Percentiles rank a stretch among this genome's conserved stretches.
Evolutionary conservation across 2,797 vertebrate species (phyloP).

Genomic region (Hafferia zeledoni): DNA sequence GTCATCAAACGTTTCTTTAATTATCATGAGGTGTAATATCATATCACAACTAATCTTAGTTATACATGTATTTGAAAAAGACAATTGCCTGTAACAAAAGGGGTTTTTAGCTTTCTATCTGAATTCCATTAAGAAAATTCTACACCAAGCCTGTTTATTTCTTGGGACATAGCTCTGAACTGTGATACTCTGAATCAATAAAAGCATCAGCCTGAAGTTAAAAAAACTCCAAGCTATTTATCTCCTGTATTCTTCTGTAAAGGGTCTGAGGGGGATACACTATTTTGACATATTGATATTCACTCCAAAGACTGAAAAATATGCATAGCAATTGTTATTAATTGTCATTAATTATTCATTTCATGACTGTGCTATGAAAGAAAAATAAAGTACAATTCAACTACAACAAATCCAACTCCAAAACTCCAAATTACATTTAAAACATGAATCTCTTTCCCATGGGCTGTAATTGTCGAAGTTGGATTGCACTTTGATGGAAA

Average conservation of each 20-base stretch:
- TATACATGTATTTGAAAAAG: neutral
- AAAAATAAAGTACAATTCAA: slow-evolving; percentile 20
- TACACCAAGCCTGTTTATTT: neutral
- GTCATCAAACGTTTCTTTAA: neutral
- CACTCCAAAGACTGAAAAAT: slow-evolving; percentile 2
- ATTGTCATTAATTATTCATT: slow-evolving; percentile 59
- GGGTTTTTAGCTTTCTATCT: neutral
- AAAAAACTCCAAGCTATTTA: slow-evolving; percentile 25
- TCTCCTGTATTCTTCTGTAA: neutral
- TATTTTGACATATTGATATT: slow-evolving; percentile 40
- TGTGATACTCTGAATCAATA: slow-evolving; percentile 23
- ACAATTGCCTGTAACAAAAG: neutral
- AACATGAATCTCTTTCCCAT: neutral
- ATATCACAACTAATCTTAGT: neutral
- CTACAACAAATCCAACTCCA: slow-evolving; percentile 2
- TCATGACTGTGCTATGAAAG: neutral
- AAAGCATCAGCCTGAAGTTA: neutral
- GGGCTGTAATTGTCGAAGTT: neutral
- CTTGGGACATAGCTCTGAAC: neutral
- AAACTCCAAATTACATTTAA: slow-evolving; percentile 2
- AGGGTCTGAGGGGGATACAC: neutral
- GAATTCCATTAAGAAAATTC: neutral
- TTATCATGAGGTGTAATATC: neutral
- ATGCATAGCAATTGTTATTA: slow-evolving; percentile 2
- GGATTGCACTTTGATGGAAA: slow-evolving; percentile 7